Base-by-base conservation (phyloP, 1,140 invertebrate genomes). In the Paracyclopina nana region DNA sequence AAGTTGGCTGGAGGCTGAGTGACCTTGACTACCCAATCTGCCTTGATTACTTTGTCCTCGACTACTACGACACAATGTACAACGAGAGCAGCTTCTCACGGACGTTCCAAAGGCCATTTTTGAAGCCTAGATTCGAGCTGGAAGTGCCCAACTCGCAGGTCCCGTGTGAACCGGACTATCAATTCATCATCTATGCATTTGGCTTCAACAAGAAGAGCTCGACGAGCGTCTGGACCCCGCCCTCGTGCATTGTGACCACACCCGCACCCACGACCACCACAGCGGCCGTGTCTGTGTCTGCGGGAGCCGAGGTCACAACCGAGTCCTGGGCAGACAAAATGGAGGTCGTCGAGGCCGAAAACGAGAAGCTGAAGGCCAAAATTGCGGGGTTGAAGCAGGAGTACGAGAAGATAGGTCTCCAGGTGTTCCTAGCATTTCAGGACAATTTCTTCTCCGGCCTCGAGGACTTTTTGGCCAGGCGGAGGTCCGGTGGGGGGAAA, bases 361-460 rank as follows among this genome's bases (percentile, higher is more conserved):
- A 52, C 30, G 38, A 52, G 24, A 34, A 27, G 20, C 50, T 52
- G n/a, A 42, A 44, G 18, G 22, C 31, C 27, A 52, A 52, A 43
- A 52, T 52, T 12, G 31, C 43, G n/a, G 50, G 50, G 2, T 26
- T 52, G 8, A 46, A 52, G 20, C 31, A 52, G 27, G 50, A 52
- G 26, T 52, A 52, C 18, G 31, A 44, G 31, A 52, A 52, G 20
- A 52, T 52, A 22, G 50, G 50, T 11, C 50, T 52, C 11, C 31
- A 52, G 27, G 50, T 52, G 22, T 52, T 45, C 24, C 16, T 24
- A 28, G 31, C 50, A 6, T 52, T 52, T 43, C 43, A 44, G 14
- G 50, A 52, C n/a, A 38, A 43, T 27, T 52, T 52, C 26, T 40
- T 52, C 18, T 12, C 43, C 18, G 50, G 50, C 11, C 25, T 52